Evolutionary conservation across 92 coral and sea anemone species (phyloP), one percentile per base, ranked within the genome.

Genomic region (Actinostola sp.): DNA sequence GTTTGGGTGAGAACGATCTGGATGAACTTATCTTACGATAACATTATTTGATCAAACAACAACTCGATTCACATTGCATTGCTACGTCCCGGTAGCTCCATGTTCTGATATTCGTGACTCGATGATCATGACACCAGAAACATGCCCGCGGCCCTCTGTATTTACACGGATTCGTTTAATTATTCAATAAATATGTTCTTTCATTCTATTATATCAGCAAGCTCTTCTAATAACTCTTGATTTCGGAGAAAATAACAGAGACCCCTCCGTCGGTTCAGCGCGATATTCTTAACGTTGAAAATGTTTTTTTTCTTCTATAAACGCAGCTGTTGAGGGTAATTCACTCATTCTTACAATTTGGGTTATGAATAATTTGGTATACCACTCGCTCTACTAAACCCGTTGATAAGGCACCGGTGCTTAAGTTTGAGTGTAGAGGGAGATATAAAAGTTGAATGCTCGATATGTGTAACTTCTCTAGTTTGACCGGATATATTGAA

Each of bases 121-220:
- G 60, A 39, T 53, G 60, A 24, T 28, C 2, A 25, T 31, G 8
- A 65, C 36, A 12, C n/a, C n/a, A n/a, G 62, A 70, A 61, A 19
- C 51, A 32, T 45, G 72, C 77, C 66, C 44, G 70, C 60, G 81
- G 74, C 88, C 54, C 31, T 50, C 58, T 66, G 57, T 56, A 56
- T 54, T 15, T 60, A 61, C 78, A 61, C 87, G 81, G 97, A 90
- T 90, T 90, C 85, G 90, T 84, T 90, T 88, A 90, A 87, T 90
- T 84, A 90, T 87, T 83, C 90, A 84, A 73, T 83, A 76, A 87
- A 84, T 79, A 67, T 82, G 77, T 83, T 88, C 89, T 88, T 83
- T 54, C 82, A 79, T 90, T 83, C 77, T 89, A 90, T 81, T 84
- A 84, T 90, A 93, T 90, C 88, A 87, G 75, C 92, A 77, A 80